Evolutionary conservation across 2,113 vertebrate genomes (phyloP), one percentile per base, ranked within the genome.

Genomic region (Entomyzon cyanotis): DNA sequence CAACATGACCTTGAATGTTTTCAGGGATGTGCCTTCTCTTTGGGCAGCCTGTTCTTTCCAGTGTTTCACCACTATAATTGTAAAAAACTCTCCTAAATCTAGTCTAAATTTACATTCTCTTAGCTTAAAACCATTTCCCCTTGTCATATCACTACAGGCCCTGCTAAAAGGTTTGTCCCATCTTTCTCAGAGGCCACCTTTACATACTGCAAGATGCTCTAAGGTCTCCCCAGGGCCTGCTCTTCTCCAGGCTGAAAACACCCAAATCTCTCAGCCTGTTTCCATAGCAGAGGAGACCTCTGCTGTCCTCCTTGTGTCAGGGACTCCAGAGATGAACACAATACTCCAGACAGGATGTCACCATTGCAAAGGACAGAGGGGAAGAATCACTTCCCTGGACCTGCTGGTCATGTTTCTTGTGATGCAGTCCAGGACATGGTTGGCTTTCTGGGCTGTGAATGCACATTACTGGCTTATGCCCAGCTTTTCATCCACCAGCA

Each of bases 301-400:
- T 37, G 37, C 37, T 35, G 25, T 35, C n/a, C 11, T 59, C 59
- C 15, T 25, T 44, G 7, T 42, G 23, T 12, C 55, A 10, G 18
- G 14, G 19, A 5, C 8, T 9, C 27, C 47, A 39, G 41, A 74
- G 16, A 24, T 10, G 20, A 27, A 16, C 0, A 0, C 10, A 44
- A 4, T 65, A 37, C 7, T 44, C 22, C 59, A 44, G 33, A 33
- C 3, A 52, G 23, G 8, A 5, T 49, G 14, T 25, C 35, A 42
- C 11, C 11, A 23, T 27, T n/a, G 7, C 2, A 23, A 44, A 73
- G 10, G 12, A n/a, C 10, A 73, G 15, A 42, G 6, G 18, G 8
- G 23, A 24, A 55, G 30, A 20, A 37, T 31, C 10, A 10, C 12
- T 23, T 68, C 20, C 14, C 28, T 56, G 0, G 1, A 75, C 11